Conservation (phyloP, 2,113 vertebrate species). For the Gallinago undulata region DNA sequence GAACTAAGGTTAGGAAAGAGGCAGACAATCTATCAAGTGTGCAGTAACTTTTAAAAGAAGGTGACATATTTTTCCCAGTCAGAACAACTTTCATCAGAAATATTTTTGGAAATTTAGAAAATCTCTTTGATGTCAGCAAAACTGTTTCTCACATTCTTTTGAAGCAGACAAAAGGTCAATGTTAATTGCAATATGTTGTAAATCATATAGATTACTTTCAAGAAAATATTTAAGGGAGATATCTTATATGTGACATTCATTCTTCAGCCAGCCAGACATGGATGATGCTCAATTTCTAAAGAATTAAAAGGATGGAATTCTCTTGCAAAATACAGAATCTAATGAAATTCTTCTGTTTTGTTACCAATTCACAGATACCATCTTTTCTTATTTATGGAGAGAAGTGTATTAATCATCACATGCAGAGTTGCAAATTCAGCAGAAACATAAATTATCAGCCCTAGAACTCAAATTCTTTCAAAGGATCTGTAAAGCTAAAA, state of each 20-base stretch:
- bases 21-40: slow-evolving; percentile 26
- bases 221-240: slow-evolving; percentile 63
- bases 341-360: slow-evolving; percentile 70
- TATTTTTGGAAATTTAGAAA: slow-evolving; percentile 65
- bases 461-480: slow-evolving; percentile 69
- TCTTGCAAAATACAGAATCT: slow-evolving; percentile 50
- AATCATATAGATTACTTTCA: slow-evolving; percentile 62
- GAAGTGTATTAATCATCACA: slow-evolving; percentile 75
- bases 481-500: slow-evolving; percentile 45
- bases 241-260: slow-evolving; percentile 38
- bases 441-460: slow-evolving; percentile 77
- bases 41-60: slow-evolving; percentile 47
- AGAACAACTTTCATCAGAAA: slow-evolving; percentile 57
- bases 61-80: slow-evolving; percentile 48
- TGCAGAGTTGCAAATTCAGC: slow-evolving; percentile 64
- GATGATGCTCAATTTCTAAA: slow-evolving; percentile 26
- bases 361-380: slow-evolving; percentile 65
- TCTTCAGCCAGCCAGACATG: neutral
- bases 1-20: slow-evolving; percentile 34
- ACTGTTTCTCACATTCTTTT: slow-evolving; percentile 62
- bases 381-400: slow-evolving; percentile 69
- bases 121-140: slow-evolving; percentile 62
- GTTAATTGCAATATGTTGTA: slow-evolving; percentile 67
- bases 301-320: slow-evolving; percentile 34
- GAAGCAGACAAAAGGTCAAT: slow-evolving; percentile 64